Base-by-base conservation (phyloP, 2,797 vertebrate species). In the Molothrus ater region DNA sequence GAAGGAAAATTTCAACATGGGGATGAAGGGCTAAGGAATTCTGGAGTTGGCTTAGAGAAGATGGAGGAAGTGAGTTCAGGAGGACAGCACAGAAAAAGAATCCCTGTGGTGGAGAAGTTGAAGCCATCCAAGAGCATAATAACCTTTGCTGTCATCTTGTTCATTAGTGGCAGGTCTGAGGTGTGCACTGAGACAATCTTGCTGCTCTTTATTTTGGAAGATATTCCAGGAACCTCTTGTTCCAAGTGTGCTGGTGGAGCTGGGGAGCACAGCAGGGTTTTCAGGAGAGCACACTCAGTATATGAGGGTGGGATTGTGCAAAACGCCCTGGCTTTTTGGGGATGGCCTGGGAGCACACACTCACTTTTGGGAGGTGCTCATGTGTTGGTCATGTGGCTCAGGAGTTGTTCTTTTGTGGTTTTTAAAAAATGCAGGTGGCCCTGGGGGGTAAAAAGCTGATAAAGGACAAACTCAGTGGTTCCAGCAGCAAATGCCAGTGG, bases 221-320 rank as follows among this genome's bases (percentile, higher is more conserved):
- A 1, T 25, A 29, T 11, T 80, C 20, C 60, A 34, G 69, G n/a
- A 80, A 47, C 17, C 11, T 29, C 1, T 73, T 61, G 38, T 31
- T 56, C 34, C 50, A 13, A 4, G 22, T 10, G 11, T 25, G 66
- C 8, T 25, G 5, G 0, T 26, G 22, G 36, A 32, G 71, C 36
- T 59, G 72, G 40, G 29, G 11, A n/a, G 2, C 36, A 10, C 21
- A 59, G 51, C 5, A 11, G 1, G 1, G 11, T 5, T 25, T 66
- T 42, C 31, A 7, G 47, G 50, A 64, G 53, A 36, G 38, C 59
- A 4, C 32, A 2, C 17, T 2, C 0, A 0, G 50, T 15, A 6
- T 21, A 21, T 11, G 47, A n/a, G 51, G 11, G 10, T 45, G n/a
- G 2, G 11, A 34, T 59, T 80, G 79, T 72, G 72, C 81, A 80